Base-by-base conservation (phyloP, 2,888 invertebrate genomes). In the Venusia cambrica region DNA sequence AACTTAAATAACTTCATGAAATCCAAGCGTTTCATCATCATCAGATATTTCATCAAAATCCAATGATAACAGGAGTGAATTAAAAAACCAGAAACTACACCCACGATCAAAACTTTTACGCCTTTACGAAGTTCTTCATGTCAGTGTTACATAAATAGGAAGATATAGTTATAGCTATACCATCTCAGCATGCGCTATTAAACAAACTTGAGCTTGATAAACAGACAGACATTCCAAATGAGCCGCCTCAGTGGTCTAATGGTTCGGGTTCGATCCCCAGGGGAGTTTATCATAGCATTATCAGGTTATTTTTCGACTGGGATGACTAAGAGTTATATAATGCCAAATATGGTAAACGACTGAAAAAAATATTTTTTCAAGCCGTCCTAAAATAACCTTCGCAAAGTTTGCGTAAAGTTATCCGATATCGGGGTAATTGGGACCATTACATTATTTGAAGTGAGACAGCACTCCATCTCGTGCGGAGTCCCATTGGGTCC, bases 111-210 rank as follows among this genome's bases (percentile, higher is more conserved):
- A n/a, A n/a, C n/a, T n/a, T n/a, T n/a, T n/a, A 34, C 50, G 43
- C 49, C 38, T 53, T 36, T 19, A 9, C 29, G 45, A 57, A 61
- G 48, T 64, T 58, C 50, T 60, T 57, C 40, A 64, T 62, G 46
- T 56, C 55, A 52, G n/a, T 59, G 56, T 60, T 61, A 58, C 54
- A 52, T 48, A 42, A 33, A 30, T 26, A 32, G 24, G 25, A 30
- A 45, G 38, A 38, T 40, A 43, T 39, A 27, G 50, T 40, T 19
- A 28, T 37, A 49, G n/a, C n/a, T n/a, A 51, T 53, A 52, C 51
- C 38, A 31, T 40, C 47, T 38, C 43, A 51, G 48, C 49, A 51
- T 50, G 40, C 45, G 37, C 48, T 51, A 52, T 56, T 52, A 47
- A 54, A 45, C 48, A 19, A 26, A 29, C 19, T 6, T 14, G n/a